Evolutionary conservation across 2,888 invertebrate genomes (phyloP).

Genomic region (Mystacides longicornis): DNA sequence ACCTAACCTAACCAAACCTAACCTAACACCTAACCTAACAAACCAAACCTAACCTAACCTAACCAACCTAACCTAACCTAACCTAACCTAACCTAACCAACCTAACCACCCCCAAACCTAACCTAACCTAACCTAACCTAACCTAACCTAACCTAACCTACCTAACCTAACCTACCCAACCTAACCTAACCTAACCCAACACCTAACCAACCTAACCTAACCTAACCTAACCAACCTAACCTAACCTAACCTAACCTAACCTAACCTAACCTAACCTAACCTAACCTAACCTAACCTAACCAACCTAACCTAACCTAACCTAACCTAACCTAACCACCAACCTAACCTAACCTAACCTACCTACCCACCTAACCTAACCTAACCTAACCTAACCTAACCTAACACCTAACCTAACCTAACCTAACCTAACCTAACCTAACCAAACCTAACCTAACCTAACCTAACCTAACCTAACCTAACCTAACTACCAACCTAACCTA

Average conservation of each 20-base stretch:
- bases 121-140: constrained; percentile 2
- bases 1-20: too few relatives aligned
- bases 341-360: constrained; percentile 1
- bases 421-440: constrained; percentile 2
- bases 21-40: constrained; percentile 18
- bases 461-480: constrained; percentile 2
- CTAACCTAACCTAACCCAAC: constrained; percentile 1
- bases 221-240: constrained; percentile 4
- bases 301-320: constrained; percentile 2
- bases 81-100: not conserved
- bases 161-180: constrained; percentile 2
- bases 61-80: not conserved
- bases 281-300: constrained; percentile 2
- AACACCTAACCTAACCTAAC: constrained; percentile 2
- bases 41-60: not conserved
- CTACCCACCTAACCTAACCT: not conserved
- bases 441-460: constrained; percentile 2
- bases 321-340: constrained; percentile 1
- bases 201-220: constrained; percentile 1
- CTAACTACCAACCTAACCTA: too few relatives aligned
- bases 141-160: constrained; percentile 3
- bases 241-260: constrained; percentile 3
- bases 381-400: constrained; percentile 2
- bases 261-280: constrained; percentile 2
- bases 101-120: not conserved